Percentiles rank a stretch among this genome's conserved stretches.
Conservation (phyloP, 2,113 vertebrate genomes). For the Mirounga angustirostris region DNA sequence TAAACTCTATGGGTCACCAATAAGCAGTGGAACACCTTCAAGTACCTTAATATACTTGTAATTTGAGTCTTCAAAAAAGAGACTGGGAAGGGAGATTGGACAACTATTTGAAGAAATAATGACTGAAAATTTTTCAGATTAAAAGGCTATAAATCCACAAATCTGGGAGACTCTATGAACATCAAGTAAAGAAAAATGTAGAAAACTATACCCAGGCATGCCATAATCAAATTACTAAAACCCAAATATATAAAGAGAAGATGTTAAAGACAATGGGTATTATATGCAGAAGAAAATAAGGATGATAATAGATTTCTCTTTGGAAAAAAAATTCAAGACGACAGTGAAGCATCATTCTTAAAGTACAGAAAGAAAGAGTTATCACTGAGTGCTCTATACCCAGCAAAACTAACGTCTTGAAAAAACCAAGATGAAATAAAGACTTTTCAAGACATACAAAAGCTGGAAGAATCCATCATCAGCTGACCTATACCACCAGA, state of each 20-base stretch:
- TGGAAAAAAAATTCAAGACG: not conserved
- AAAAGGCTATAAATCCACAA: not conserved
- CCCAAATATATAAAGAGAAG: not conserved
- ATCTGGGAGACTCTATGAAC: not conserved
- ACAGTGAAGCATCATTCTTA: too few species aligned
- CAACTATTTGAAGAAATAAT: not conserved
- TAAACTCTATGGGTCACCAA: not conserved
- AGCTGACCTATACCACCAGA: not conserved
- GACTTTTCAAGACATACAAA: not conserved
- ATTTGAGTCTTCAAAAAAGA: not conserved
- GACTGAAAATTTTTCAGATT: not conserved
- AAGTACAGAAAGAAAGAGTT: not conserved
- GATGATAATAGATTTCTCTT: not conserved
- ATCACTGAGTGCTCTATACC: not conserved
- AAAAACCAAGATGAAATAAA: not conserved
- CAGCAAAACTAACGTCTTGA: not conserved
- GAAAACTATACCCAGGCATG: not conserved
- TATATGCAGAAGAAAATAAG: not conserved
- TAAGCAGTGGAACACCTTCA: not conserved
- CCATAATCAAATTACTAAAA: not conserved
- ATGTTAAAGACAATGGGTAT: not conserved
- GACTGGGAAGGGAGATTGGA: not conserved
- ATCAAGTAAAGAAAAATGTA: not conserved
- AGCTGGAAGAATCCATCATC: not conserved
- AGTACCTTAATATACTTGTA: not conserved